Conservation (phyloP, 2,113 vertebrate species). For the Actenoides hombroni region DNA sequence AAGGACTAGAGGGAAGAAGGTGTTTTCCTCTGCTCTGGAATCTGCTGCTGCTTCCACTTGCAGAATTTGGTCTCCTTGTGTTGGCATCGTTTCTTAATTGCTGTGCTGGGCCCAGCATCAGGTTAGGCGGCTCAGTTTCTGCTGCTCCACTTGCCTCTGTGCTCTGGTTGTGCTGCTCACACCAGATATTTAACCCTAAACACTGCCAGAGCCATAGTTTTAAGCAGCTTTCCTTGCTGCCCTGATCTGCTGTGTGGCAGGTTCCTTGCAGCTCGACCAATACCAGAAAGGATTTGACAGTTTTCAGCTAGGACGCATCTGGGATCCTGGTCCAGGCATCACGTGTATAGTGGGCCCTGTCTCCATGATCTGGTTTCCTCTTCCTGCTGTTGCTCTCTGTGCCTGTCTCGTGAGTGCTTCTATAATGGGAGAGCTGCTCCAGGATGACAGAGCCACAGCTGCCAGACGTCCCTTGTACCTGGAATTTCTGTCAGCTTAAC, state of each 20-base stretch:
- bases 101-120: not conserved
- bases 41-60: not conserved
- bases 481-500: conserved; percentile 11
- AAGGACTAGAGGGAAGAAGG: not conserved
- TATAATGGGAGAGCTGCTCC: not conserved
- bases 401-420: not conserved
- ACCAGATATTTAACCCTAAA: not conserved
- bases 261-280: not conserved
- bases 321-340: not conserved
- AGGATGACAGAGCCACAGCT: not conserved
- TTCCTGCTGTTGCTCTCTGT: not conserved
- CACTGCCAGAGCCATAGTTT: not conserved
- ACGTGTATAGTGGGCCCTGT: not conserved
- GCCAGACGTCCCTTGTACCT: not conserved
- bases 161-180: not conserved
- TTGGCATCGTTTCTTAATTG: not conserved
- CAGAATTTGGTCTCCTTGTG: not conserved
- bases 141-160: not conserved
- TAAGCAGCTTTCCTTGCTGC: not conserved
- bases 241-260: not conserved
- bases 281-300: not conserved
- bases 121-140: not conserved
- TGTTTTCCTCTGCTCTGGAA: not conserved
- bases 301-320: not conserved
- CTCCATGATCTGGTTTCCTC: not conserved